Percentiles rank a stretch among this genome's conserved stretches.
phyloP scores from a whole-genome alignment of 2,113 vertebrate genomes.

The Bos indicus region DNA sequence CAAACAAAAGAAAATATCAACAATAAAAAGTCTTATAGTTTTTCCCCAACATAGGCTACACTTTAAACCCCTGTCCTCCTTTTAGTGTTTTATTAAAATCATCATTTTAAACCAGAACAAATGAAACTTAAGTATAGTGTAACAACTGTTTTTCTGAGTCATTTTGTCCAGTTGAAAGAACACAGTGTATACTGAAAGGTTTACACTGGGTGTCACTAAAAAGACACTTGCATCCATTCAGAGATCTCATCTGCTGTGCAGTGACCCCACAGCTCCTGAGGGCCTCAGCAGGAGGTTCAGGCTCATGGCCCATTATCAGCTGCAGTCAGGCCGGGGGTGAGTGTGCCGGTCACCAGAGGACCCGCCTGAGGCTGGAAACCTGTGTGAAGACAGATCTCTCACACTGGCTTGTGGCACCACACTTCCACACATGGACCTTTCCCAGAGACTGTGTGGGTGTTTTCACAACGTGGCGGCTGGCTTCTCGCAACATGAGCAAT shows the following conservation, averaged over 20 bases:
- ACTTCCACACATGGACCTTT: background rate
- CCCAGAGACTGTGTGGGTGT: background rate
- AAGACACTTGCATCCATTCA: background rate
- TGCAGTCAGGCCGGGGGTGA: background rate
- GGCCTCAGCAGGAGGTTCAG: background rate
- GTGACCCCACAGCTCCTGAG: background rate
- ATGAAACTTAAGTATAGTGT: background rate
- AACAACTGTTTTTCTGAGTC: background rate
- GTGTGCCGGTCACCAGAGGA: background rate
- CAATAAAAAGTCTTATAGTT: background rate
- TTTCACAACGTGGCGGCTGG: fast-evolving
- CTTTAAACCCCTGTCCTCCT: background rate
- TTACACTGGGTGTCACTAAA: background rate
- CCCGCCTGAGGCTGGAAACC: background rate
- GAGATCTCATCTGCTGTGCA: background rate
- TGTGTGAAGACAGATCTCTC: background rate
- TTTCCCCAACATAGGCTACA: background rate
- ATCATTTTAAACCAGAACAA: background rate
- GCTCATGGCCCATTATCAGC: background rate
- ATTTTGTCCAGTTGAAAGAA: background rate
- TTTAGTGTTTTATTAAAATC: background rate
- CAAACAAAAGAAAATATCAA: background rate
- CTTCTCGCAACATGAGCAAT: background rate
- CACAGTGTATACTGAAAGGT: background rate
- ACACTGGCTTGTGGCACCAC: background rate